Percentiles rank a stretch among this genome's conserved stretches.
Evolutionary conservation across 2,888 invertebrate species (phyloP).

Genomic region (Tiliacea citrago): DNA sequence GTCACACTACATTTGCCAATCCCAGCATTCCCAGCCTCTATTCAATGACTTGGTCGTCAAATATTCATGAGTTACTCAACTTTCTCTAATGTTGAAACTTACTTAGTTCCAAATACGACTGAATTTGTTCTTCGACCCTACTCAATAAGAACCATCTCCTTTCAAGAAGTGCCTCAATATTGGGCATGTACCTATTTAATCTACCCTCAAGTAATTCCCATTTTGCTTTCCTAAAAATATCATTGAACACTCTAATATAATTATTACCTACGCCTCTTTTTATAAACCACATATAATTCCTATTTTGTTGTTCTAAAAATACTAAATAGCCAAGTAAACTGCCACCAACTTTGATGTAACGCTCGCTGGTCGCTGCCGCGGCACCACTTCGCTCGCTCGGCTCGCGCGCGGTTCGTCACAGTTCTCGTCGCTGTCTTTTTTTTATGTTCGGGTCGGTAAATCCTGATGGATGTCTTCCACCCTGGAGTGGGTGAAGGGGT

Average conservation of each 20-base stretch:
- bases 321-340: neutral
- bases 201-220: neutral
- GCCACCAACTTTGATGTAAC: neutral
- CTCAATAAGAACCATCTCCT: neutral
- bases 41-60: neutral
- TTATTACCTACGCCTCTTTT: neutral
- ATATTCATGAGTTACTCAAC: slow-evolving; percentile 13
- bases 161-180: neutral
- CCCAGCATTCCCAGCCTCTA: neutral
- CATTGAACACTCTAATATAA: neutral
- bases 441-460: no score
- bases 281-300: neutral
- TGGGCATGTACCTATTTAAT: neutral
- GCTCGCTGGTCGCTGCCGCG: neutral
- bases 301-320: no score
- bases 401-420: neutral
- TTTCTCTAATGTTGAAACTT: slow-evolving; percentile 1
- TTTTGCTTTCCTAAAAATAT: neutral
- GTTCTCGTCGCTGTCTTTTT: neutral
- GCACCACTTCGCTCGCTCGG: neutral
- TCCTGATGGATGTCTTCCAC: no score
- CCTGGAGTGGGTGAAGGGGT: no score
- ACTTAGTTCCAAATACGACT: neutral
- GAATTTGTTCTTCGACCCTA: neutral
- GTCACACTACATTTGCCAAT: neutral